phyloP scores from a whole-genome alignment of 2,113 vertebrate species.

The Gila orcuttii region DNA sequence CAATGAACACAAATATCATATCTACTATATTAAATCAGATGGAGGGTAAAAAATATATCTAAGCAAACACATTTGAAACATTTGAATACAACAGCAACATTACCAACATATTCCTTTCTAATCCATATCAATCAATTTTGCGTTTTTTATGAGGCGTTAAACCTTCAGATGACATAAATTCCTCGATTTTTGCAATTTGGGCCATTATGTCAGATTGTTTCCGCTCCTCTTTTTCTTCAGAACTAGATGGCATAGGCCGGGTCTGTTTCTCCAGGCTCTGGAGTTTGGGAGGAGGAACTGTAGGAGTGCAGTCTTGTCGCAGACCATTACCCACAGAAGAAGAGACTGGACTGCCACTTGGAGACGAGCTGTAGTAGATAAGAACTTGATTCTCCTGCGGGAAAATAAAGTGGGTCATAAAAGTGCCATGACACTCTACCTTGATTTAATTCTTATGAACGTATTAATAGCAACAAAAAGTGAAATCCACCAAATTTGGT shows the following conservation, averaged over 20 bases:
- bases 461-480: neutral
- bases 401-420: constrained; percentile 35
- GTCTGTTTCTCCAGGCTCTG: constrained; percentile 39
- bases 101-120: constrained; percentile 11
- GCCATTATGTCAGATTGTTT: constrained; percentile 66
- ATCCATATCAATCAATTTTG: constrained; percentile 49
- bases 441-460: constrained; percentile 20
- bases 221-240: constrained; percentile 58
- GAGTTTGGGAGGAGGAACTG: constrained; percentile 32
- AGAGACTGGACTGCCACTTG: constrained; percentile 27
- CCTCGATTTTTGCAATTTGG: constrained; percentile 71
- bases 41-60: neutral
- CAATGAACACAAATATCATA: neutral
- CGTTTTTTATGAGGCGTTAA: constrained; percentile 64
- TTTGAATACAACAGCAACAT: neutral
- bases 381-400: constrained; percentile 59
- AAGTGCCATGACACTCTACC: constrained; percentile 26
- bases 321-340: constrained; percentile 51
- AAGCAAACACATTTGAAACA: neutral
- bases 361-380: constrained; percentile 40
- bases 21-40: neutral
- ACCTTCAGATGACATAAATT: constrained; percentile 66
- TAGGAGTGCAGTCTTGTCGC: constrained; percentile 50
- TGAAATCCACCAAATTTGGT: neutral
- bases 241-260: constrained; percentile 27